Percentiles rank a stretch among this genome's conserved stretches.
phyloP scores from a whole-genome alignment of 2,888 invertebrate genomes.

The Mythimna pallens region DNA sequence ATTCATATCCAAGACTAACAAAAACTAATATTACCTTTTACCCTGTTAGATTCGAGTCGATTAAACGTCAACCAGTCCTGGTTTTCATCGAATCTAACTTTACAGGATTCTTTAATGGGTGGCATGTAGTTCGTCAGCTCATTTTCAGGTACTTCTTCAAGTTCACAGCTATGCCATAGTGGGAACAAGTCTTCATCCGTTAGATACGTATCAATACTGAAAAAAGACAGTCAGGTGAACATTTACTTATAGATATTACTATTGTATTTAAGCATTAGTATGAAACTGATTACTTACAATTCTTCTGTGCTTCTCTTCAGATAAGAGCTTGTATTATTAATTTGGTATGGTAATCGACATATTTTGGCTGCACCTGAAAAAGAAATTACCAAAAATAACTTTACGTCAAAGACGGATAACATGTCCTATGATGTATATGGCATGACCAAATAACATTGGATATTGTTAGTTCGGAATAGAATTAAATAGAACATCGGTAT shows the following conservation, averaged over 20 bases:
- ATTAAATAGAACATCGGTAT: not conserved
- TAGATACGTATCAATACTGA: conserved; percentile 74
- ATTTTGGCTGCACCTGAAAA: conserved; percentile 67
- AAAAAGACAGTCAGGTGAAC: conserved; percentile 55
- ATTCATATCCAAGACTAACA: not conserved
- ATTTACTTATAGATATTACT: not conserved
- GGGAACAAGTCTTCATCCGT: conserved; percentile 80
- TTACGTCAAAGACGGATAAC: not conserved
- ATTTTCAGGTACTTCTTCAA: conserved; percentile 77
- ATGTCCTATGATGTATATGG: not conserved
- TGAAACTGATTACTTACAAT: conserved; percentile 73
- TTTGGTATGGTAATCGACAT: conserved; percentile 72
- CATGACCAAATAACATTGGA: not conserved
- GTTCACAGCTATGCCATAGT: conserved; percentile 77
- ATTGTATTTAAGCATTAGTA: not conserved
- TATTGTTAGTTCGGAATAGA: not conserved
- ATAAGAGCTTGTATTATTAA: conserved; percentile 69
- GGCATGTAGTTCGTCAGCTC: conserved; percentile 88
- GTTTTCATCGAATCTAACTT: conserved; percentile 73
- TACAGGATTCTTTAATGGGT: conserved; percentile 88
- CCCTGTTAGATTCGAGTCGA: conserved; percentile 63
- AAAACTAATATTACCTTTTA: conserved; percentile 49
- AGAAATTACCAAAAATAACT: conserved; percentile 6
- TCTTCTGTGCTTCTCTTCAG: conserved; percentile 72
- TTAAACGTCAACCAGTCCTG: conserved; percentile 60